Base-by-base conservation (phyloP, 2,888 invertebrate species). In the Macropis europaea region DNA sequence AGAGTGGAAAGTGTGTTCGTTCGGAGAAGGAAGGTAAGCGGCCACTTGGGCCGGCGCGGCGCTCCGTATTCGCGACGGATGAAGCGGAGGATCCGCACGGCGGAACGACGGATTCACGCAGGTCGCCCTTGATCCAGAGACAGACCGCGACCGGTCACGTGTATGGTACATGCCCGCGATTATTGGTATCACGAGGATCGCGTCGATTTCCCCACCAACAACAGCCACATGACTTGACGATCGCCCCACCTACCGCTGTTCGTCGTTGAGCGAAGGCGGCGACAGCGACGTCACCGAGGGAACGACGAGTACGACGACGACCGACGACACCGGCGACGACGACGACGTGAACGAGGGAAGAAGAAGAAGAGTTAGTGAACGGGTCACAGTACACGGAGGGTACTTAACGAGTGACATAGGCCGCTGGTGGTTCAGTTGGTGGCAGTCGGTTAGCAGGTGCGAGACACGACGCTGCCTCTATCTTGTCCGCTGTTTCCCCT, bases 221-320 rank as follows among this genome's bases (percentile, higher is more conserved):
- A 30, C 75, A 59, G 63, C 77, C 77, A 79, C 76, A 77, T 77
- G 77, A 79, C 79, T 76, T 79, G 79, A 79, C 79, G 79, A 68
- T 60, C 68, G 73, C 79, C 76, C 56, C 67, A 69, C 63, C 64
- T 59, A 50, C 76, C 73, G 73, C 73, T 73, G 70, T 60, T 78
- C 76, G 79, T 76, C 74, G 77, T 77, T 77, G 47, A 69, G 59
- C 45, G 77, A 77, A 71, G 60, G 71, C 73, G 72, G 68, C 69
- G 81, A 59, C 76, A 60, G 71, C 61, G 69, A 67, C 66, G 60
- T 73, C 67, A 47, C 72, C 67, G 66, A 48, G 7, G 26, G 52
- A 13, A 52, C 36, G 36, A 50, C 11, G 11, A 50, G 48, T 34
- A 50, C 48, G 24, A 47, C 30, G 15, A 47, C 47, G 50, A 43